Base-by-base conservation (phyloP, 2,113 vertebrate species). In the Anarhynchus alexandrinus region DNA sequence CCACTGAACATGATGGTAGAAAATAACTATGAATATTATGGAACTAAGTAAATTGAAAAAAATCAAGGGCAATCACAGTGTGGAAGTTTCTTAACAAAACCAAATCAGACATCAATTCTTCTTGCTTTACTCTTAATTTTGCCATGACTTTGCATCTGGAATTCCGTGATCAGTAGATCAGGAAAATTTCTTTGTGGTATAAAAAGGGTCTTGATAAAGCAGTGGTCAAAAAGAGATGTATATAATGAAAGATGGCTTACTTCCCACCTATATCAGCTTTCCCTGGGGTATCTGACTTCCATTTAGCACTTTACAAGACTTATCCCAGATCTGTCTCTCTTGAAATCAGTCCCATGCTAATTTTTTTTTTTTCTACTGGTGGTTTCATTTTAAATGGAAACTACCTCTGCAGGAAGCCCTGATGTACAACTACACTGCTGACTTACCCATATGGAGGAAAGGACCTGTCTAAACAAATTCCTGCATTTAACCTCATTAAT, bases 401-500 rank as follows among this genome's bases (percentile, higher is more conserved):
- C 22, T 32, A 47, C 12, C 40, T 82, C 11, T 89, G 9, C 55
- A 82, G 69, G 22, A 89, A 83, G 55, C n/a, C 29, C 23, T 61
- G 22, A 55, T n/a, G 42, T 52, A 94, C 34, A 94, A 16, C 22
- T 40, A 70, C 42, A 34, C 27, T 70, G 52, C 82, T 95, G 45
- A 91, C 62, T 66, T 85, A 29, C 8, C 10, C 10, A 34, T 32
- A 51, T 26, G 34, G 27, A 86, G 78, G 88, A 84, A 91, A 96
- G 15, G 23, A 72, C 47, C 32, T 73, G 74, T 85, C 71, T 55
- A 61, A 59, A 70, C 66, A 57, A 36, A 81, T 71, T 83, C 82
- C 81, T 91, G 61, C 70, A 73, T 88, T 83, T 86, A 81, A 94
- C 51, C 49, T 96, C 19, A 9, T 82, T 96, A 89, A 82, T 49